Evolutionary conservation across 2,888 invertebrate species (phyloP).

Genomic region (Protula sp.): DNA sequence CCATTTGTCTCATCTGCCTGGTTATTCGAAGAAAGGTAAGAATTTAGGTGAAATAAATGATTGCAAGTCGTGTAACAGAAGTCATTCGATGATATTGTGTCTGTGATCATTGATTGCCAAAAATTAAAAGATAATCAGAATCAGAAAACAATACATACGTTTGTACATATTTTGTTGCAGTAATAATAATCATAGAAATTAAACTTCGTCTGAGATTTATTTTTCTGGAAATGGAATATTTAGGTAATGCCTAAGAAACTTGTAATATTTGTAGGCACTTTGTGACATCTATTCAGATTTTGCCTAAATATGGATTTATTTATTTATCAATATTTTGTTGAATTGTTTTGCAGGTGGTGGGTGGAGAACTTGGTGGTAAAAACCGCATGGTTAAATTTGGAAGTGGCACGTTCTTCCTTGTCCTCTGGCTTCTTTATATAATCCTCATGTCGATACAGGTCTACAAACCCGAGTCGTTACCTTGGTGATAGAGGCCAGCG

Average conservation of each 20-base stretch:
- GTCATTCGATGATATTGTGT: too few relatives aligned
- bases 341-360: conserved; percentile 34
- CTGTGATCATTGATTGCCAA: too few relatives aligned
- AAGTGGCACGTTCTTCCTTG: conserved; percentile 26
- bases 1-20: conserved; percentile 35
- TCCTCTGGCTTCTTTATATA: conserved; percentile 42
- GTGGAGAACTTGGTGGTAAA: conserved; percentile 47
- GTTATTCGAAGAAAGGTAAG: conserved; percentile 41
- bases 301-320: not conserved
- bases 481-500: conserved; percentile 4
- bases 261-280: too few relatives aligned
- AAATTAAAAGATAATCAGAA: too few relatives aligned
- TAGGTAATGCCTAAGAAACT: too few relatives aligned
- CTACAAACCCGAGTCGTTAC: conserved; percentile 14
- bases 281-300: too few relatives aligned
- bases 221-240: too few relatives aligned
- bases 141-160: too few relatives aligned
- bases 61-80: not conserved
- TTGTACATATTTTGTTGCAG: too few relatives aligned
- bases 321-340: not conserved
- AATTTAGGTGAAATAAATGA: conserved; percentile 3
- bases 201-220: too few relatives aligned
- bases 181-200: too few relatives aligned
- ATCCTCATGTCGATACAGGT: conserved; percentile 21
- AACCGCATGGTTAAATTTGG: conserved; percentile 24